A percentile compares a stretch with the other conserved stretches of the same genome.
Conservation (phyloP, 1,140 invertebrate species). For the Globodera ellingtonae region DNA sequence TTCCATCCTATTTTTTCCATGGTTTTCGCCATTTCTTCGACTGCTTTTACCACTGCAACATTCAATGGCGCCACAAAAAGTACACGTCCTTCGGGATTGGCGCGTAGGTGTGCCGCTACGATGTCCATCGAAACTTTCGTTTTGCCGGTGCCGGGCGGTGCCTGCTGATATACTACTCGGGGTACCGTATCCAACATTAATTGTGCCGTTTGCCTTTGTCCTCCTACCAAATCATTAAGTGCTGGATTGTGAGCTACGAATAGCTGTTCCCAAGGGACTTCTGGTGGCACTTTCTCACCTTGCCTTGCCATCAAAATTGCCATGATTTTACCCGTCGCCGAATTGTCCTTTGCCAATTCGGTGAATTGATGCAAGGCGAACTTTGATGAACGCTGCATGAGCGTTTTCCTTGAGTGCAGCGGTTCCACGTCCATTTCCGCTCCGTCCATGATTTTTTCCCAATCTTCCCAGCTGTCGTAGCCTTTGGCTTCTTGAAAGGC, state of each 20-base stretch:
- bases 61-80: not conserved
- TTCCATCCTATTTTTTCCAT: constrained; percentile 9
- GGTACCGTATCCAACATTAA: not conserved
- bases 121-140: not conserved
- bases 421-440: not conserved
- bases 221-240: constrained; percentile 2
- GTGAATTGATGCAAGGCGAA: no score
- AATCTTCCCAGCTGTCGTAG: constrained; percentile 3
- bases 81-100: not conserved
- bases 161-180: not conserved
- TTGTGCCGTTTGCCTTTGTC: not conserved
- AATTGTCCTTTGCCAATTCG: not conserved
- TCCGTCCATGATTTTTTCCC: constrained; percentile 8
- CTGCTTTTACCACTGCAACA: constrained; percentile 7
- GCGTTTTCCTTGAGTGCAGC: not conserved
- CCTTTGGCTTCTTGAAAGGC: constrained; percentile 1
- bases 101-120: not conserved
- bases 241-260: constrained; percentile 14
- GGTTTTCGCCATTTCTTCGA: constrained; percentile 3
- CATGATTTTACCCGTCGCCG: not conserved
- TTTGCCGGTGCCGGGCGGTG: constrained; percentile 10
- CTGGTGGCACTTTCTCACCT: not conserved
- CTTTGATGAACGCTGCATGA: not conserved
- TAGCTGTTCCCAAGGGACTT: not conserved
- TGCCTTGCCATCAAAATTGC: not conserved